Conservation (phyloP, 2,888 invertebrate species). For the Synergus gifuensis region DNA sequence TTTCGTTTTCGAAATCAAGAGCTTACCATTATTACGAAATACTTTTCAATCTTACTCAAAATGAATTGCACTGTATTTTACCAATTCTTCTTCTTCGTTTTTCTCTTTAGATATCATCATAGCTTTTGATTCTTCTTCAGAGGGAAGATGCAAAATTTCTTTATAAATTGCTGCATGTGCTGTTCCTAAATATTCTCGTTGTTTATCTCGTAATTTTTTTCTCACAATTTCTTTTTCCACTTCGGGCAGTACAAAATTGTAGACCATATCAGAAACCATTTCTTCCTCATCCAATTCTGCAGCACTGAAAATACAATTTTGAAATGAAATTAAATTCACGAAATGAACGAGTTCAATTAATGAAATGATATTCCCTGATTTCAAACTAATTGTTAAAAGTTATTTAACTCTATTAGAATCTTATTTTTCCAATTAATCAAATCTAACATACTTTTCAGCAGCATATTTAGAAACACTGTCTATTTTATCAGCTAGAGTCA, state of each 20-base stretch:
- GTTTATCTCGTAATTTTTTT: slow-evolving; percentile 72
- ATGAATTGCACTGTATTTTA: neutral
- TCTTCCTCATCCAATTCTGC: slow-evolving; percentile 62
- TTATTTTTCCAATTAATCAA: neutral
- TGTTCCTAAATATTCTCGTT: slow-evolving; percentile 74
- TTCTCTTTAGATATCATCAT: neutral
- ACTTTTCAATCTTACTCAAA: too few relatives aligned
- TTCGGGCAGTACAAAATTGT: slow-evolving; percentile 76
- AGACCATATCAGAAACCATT: slow-evolving; percentile 70
- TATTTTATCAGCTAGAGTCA: slow-evolving; percentile 80
- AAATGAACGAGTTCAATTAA: neutral
- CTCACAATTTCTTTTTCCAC: slow-evolving; percentile 77
- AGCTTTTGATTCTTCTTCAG: neutral
- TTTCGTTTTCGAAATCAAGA: too few relatives aligned
- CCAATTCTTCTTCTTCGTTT: neutral
- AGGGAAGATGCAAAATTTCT: slow-evolving; percentile 59
- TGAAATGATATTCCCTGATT: neutral
- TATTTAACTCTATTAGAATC: neutral
- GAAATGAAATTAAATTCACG: neutral
- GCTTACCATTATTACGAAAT: too few relatives aligned
- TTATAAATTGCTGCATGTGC: slow-evolving; percentile 76
- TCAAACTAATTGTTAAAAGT: neutral
- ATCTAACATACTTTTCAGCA: slow-evolving; percentile 69
- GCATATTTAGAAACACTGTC: slow-evolving; percentile 79
- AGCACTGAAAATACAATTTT: slow-evolving; percentile 48